Evolutionary conservation across 2,888 invertebrate species (phyloP), one percentile per base, ranked within the genome.

Genomic region (Erannis defoliaria): DNA sequence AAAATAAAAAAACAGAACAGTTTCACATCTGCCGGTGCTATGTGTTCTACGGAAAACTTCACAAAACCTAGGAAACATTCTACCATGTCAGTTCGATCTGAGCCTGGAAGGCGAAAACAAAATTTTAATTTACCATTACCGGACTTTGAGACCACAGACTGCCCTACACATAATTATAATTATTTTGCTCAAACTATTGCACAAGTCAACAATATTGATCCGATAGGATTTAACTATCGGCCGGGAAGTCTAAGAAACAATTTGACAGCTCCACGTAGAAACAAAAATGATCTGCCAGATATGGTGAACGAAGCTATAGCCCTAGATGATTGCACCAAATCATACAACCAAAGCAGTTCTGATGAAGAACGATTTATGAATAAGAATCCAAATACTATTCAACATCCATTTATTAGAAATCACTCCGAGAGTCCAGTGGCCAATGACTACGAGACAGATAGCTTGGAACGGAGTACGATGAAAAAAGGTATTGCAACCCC

Each of bases 391-490:
- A 78, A 73, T 37, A 67, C 64, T 31, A 58, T 64, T 37, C 62
- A 70, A 81, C 90, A 75, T 79, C 78, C 31, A 74, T 93, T 42
- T 80, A 84, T 74, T 78, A 80, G 82, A 73, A 81, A 81, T 54
- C 77, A 70, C 64, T 81, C 88, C 10, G 90, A 89, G 33, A 89
- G 86, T 67, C 86, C 88, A 14, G 81, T 91, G 48, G 93, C 93
- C 26, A 94, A 94, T 50, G 96, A 96, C 78, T 96, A 96, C 69
- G 96, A 96, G 80, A 95, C 95, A 0, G 96, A 96, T 73, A 96
- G 96, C 78, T 89, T 96, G 66, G 96, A 96, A 85, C 90, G 96
- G 67, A 91, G 93, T 61, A 86, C 90, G 16, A 86, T 86, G 53
- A 90, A 90, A 76, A 94, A 94, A 67, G 94, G 94, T 26, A 85